These are phyloP conservation scores for Volucella inflata DNA, from an alignment of 2,888 invertebrate species.

Conservation along the genomic window DNA sequence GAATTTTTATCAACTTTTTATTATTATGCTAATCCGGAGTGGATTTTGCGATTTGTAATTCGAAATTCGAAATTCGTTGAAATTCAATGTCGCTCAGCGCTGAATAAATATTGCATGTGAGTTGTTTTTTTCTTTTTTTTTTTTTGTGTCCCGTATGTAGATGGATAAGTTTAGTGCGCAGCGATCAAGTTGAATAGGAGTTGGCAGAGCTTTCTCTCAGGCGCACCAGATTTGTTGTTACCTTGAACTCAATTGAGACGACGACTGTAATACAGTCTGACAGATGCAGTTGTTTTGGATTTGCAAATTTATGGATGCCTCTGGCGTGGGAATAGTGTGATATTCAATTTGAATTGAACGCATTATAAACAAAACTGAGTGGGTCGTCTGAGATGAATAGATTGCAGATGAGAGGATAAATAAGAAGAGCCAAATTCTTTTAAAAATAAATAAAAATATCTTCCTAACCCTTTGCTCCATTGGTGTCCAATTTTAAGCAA, in stretches of 20 bases:
- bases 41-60: slow-evolving; percentile 58
- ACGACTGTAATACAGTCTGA: background rate
- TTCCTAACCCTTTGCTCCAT: too few relatives aligned
- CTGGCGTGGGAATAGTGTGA: slow-evolving; percentile 68
- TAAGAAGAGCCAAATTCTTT: too few relatives aligned
- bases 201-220: slow-evolving; percentile 53
- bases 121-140: slow-evolving; percentile 19
- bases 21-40: slow-evolving; percentile 69
- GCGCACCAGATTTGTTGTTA: slow-evolving; percentile 57
- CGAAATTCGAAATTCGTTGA: slow-evolving; percentile 3
- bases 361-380: slow-evolving; percentile 26
- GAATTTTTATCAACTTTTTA: slow-evolving; percentile 18
- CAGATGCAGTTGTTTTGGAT: slow-evolving; percentile 6
- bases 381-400: background rate
- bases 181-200: slow-evolving; percentile 52
- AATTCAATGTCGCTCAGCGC: slow-evolving; percentile 62
- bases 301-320: slow-evolving; percentile 40
- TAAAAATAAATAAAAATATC: too few relatives aligned
- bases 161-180: slow-evolving; percentile 44
- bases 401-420: too few relatives aligned
- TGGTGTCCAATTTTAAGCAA: too few relatives aligned
- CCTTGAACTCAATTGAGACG: slow-evolving; percentile 70
- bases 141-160: slow-evolving; percentile 58
- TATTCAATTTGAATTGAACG: slow-evolving; percentile 52
- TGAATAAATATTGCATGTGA: slow-evolving; percentile 62